Conservation (phyloP, 1,140 invertebrate genomes). For the Brachionus angularis region DNA sequence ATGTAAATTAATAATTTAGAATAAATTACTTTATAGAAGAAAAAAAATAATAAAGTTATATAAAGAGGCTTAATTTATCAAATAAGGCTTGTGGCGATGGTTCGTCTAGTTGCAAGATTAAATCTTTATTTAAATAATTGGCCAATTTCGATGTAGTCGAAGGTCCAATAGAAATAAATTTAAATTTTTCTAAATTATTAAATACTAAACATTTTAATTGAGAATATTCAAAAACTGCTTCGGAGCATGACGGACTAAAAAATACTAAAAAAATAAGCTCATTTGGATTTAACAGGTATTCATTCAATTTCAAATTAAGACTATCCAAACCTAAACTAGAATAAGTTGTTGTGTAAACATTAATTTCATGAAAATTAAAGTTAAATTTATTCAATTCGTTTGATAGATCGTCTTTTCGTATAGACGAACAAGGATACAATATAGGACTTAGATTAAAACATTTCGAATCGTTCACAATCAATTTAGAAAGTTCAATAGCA, state of each 20-base stretch:
- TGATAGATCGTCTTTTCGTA: neutral
- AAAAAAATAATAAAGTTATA: neutral
- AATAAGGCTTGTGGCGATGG: neutral
- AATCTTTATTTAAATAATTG: neutral
- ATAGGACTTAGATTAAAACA: neutral
- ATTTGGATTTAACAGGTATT: neutral
- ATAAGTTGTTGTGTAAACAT: constrained; percentile 1
- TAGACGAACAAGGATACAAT: constrained; percentile 2
- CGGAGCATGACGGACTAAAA: constrained; percentile 10
- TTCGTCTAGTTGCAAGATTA: neutral
- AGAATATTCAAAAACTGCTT: neutral
- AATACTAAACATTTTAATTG: neutral
- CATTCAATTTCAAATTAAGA: neutral
- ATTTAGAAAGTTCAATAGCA: neutral
- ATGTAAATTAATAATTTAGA: neutral
- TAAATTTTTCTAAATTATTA: neutral
- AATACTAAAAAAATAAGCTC: neutral
- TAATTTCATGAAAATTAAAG: neutral
- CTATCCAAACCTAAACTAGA: too few relatives aligned
- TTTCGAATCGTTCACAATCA: neutral
- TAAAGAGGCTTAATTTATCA: neutral
- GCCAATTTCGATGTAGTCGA: neutral
- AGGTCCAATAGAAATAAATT: constrained; percentile 4
- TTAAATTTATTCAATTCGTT: neutral
- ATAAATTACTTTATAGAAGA: neutral